Conservation (phyloP, 2,113 vertebrate species). For the Gadus macrocephalus region DNA sequence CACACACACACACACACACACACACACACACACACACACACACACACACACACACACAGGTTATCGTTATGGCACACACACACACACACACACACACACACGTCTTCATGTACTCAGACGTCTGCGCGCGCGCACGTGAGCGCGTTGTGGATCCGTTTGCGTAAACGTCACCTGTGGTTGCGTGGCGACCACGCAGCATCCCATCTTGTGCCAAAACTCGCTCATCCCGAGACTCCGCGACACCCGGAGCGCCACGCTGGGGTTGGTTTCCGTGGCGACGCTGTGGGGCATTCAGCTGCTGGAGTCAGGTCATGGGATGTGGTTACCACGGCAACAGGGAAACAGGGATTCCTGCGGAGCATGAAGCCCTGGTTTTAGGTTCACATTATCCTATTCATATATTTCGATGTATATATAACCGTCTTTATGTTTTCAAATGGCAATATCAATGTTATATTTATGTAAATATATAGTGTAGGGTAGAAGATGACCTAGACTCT, state of each 20-base stretch:
- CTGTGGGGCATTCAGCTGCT: too few species aligned
- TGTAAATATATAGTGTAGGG: neutral
- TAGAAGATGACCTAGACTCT: too few species aligned
- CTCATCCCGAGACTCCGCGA: conserved; percentile 74
- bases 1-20: too few species aligned
- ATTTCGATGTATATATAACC: neutral
- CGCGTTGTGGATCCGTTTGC: neutral
- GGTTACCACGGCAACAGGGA: too few species aligned
- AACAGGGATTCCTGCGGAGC: too few species aligned
- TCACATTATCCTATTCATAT: neutral
- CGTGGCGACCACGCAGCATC: conserved; percentile 90
- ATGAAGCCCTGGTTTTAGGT: too few species aligned
- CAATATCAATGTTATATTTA: neutral
- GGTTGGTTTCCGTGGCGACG: conserved; percentile 22
- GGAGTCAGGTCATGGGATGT: too few species aligned
- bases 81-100: too few species aligned
- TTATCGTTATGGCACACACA: neutral
- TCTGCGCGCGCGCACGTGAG: neutral
- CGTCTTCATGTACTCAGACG: too few species aligned
- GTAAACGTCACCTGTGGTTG: conserved; percentile 80
- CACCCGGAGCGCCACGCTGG: conserved; percentile 33
- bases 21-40: too few species aligned
- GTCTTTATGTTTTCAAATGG: neutral
- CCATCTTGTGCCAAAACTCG: conserved; percentile 94
- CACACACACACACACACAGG: conserved; percentile 11